Percentiles rank a stretch among this genome's conserved stretches.
These are phyloP conservation scores for Choloepus didactylus DNA, from an alignment of 2,797 vertebrate genomes.

Conservation along the genomic window DNA sequence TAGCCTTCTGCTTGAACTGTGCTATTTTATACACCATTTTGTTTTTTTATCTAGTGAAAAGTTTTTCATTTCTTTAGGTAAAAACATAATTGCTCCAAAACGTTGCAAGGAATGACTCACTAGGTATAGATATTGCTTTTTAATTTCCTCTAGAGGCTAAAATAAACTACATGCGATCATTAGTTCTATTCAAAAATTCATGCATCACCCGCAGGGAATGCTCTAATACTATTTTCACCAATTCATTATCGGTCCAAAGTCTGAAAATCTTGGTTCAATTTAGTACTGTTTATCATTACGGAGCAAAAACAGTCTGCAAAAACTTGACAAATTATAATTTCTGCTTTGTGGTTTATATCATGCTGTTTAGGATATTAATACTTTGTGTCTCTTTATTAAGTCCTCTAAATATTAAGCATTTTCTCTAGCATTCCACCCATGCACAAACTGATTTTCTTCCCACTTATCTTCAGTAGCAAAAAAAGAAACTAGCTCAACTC, in stretches of 20 bases:
- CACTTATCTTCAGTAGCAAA: slow-evolving; percentile 29
- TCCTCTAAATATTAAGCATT: slow-evolving; percentile 56
- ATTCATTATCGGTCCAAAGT: slow-evolving; percentile 53
- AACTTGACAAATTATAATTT: slow-evolving; percentile 64
- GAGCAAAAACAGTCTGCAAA: slow-evolving; percentile 48
- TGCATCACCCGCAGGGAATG: slow-evolving; percentile 48
- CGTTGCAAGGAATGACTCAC: slow-evolving; percentile 39
- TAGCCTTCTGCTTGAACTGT: neutral
- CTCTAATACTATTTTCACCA: slow-evolving; percentile 2
- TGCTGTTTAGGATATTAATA: slow-evolving; percentile 49
- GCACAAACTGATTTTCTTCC: neutral
- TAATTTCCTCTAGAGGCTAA: slow-evolving; percentile 33
- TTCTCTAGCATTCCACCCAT: neutral
- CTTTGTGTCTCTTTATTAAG: slow-evolving; percentile 59
- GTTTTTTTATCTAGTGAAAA: neutral
- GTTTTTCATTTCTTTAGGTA: slow-evolving; percentile 12
- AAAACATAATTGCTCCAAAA: slow-evolving; percentile 23
- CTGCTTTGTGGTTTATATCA: slow-evolving; percentile 31
- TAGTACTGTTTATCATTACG: slow-evolving; percentile 58
- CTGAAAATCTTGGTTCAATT: slow-evolving; percentile 54
- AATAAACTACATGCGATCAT: slow-evolving; percentile 13
- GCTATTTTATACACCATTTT: neutral
- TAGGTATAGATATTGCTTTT: neutral
- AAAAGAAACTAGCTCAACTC: neutral
- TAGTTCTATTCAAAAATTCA: slow-evolving; percentile 47